phyloP scores from a whole-genome alignment of 2,888 invertebrate species.

The Plutella xylostella region DNA sequence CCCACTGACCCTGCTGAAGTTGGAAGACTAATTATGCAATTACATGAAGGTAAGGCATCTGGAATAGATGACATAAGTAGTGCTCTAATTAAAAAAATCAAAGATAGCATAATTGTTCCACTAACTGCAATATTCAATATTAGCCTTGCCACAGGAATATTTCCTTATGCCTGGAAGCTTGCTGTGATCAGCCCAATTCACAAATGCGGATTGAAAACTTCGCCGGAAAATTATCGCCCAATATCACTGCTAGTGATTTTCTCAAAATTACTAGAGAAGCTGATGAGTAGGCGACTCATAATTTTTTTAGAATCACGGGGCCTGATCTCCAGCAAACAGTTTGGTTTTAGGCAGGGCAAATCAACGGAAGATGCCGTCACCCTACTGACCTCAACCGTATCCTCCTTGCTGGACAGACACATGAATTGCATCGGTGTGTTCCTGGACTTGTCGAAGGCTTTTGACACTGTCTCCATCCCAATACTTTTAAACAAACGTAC shows the following conservation, averaged over 20 bases:
- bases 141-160: not conserved
- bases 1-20: not conserved
- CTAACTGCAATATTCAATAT: slow-evolving; percentile 2
- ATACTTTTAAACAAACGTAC: slow-evolving; percentile 5
- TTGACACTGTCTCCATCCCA: slow-evolving; percentile 8
- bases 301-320: not conserved
- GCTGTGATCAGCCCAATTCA: slow-evolving; percentile 3
- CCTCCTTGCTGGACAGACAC: not conserved
- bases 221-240: slow-evolving; percentile 2
- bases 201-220: not conserved
- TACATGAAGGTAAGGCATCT: not conserved
- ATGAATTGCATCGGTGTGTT: slow-evolving; percentile 4
- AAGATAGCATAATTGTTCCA: not conserved
- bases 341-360: slow-evolving; percentile 2
- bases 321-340: not conserved
- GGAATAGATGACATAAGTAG: not conserved
- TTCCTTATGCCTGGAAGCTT: slow-evolving; percentile 3
- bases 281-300: not conserved
- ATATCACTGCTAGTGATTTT: slow-evolving; percentile 4
- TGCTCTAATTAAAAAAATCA: not conserved
- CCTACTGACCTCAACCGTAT: not conserved
- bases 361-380: slow-evolving; percentile 5
- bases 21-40: no score
- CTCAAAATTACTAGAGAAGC: slow-evolving; percentile 6
- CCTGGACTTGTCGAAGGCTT: slow-evolving; percentile 9